phyloP scores from a whole-genome alignment of 2,888 invertebrate species.

The Kuschelorhynchus macadamiae region DNA sequence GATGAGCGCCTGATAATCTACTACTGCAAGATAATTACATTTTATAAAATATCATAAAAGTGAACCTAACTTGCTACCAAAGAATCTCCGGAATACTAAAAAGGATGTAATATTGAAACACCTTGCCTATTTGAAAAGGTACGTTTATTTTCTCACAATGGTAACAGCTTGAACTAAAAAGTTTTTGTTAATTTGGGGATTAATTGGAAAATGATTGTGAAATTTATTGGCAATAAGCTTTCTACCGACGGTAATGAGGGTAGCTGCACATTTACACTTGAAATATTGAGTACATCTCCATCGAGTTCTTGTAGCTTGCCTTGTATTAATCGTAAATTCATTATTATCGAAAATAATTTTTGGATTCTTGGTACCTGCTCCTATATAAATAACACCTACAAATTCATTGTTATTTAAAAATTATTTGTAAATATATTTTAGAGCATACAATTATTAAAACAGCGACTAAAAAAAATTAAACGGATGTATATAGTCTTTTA shows the following conservation, averaged over 20 bases:
- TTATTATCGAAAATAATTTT: constrained; percentile 57
- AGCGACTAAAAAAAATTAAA: too few relatives aligned
- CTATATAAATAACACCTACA: constrained; percentile 52
- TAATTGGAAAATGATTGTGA: constrained; percentile 55
- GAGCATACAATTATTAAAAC: too few relatives aligned
- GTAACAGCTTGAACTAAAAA: constrained; percentile 43
- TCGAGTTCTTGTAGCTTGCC: constrained; percentile 53
- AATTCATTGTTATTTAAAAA: too few relatives aligned
- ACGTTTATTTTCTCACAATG: constrained; percentile 24
- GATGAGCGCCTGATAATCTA: not conserved
- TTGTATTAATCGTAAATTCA: constrained; percentile 57
- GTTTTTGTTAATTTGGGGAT: constrained; percentile 46
- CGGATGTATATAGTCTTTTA: too few relatives aligned
- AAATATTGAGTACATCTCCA: constrained; percentile 59
- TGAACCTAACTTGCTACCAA: too few relatives aligned
- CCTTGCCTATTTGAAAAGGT: not conserved
- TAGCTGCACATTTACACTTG: constrained; percentile 57
- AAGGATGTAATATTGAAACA: not conserved
- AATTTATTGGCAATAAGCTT: constrained; percentile 51
- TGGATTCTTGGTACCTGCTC: constrained; percentile 55
- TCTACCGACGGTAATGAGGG: constrained; percentile 54
- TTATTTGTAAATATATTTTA: too few relatives aligned
- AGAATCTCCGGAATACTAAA: too few relatives aligned
- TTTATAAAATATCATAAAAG: too few relatives aligned
- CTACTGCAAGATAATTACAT: too few relatives aligned